Base-by-base conservation (phyloP, 2,797 vertebrate genomes). In the Acanthopagrus latus region DNA sequence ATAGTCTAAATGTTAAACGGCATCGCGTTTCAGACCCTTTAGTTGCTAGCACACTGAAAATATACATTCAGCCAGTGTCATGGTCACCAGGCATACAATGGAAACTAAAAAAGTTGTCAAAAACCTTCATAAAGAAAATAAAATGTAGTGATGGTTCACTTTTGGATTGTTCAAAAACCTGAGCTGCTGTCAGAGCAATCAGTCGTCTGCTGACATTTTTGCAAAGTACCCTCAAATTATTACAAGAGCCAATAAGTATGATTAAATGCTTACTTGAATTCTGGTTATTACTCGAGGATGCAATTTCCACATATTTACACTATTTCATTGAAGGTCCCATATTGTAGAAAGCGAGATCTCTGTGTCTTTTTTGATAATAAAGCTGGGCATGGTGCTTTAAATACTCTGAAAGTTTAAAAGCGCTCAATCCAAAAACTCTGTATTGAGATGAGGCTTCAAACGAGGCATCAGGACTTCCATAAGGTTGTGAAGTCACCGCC, bases 61-160 rank as follows among this genome's bases (percentile, higher is more conserved):
- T 69, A 87, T 90, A 93, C 91, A 93, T 93, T 92, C 90, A 75
- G 85, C 75, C 78, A 51, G 64, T 90, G 88, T 87, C 84, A 44
- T 64, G 27, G 59, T 80, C 65, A 71, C 69, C 72, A 47, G 76
- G 78, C 74, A 77, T 46, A 83, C 18, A 46, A 60, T 21, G 29
- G 29, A 47, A 72, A 41, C 25, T 74, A 33, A 78, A 78, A 79
- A 21, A 71, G 64, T 33, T 33, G 33, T 60, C 10, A 44, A 59
- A 76, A 29, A 29, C 64, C 74, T 76, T 86, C 43, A 85, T 60
- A 60, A 56, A 81, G 16, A 68, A 21, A 74, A 59, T 1, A 66
- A 29, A 70, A 71, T 18, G 62, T 66, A 65, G 18, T 23, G 60
- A 80, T 60, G 70, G 50, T 84, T 80, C 52, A 68, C 50, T 58